Conservation (phyloP, 2,113 vertebrate species). For the Paradisaea rubra region DNA sequence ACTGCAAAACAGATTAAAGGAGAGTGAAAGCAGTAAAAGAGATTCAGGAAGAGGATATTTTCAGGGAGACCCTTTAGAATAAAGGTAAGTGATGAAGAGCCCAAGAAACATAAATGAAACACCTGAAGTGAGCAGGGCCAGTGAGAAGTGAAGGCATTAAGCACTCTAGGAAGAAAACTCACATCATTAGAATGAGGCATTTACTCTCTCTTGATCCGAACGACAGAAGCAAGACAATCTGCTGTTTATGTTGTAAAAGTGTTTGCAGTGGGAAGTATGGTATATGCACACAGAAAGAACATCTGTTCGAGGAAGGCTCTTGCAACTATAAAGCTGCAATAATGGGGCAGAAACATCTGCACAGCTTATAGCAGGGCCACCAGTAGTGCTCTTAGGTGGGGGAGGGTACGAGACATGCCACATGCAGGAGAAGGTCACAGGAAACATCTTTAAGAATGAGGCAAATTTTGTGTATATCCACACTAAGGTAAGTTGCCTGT, state of each 20-base stretch:
- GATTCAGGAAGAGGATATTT: not conserved
- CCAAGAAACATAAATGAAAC: not conserved
- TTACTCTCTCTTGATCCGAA: slow-evolving; percentile 15
- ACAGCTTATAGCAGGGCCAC: slow-evolving; percentile 39
- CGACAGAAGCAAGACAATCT: slow-evolving; percentile 59
- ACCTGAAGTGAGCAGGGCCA: not conserved
- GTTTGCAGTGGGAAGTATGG: slow-evolving; percentile 47
- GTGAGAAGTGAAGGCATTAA: not conserved
- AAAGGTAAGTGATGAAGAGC: not conserved
- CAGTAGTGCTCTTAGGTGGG: not conserved
- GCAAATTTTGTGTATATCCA: not conserved
- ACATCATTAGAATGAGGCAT: slow-evolving; percentile 34
- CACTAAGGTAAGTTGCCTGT: not conserved
- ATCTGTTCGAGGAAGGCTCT: slow-evolving; percentile 39
- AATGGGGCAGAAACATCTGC: slow-evolving; percentile 56
- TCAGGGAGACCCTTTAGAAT: not conserved
- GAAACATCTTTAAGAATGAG: not conserved
- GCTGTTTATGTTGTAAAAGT: slow-evolving; percentile 63
- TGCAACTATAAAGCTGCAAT: slow-evolving; percentile 56
- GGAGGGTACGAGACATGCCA: not conserved
- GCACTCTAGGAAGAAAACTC: not conserved
- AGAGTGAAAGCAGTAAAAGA: not conserved
- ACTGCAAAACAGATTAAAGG: not conserved
- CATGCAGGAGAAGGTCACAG: not conserved
- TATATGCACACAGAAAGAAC: slow-evolving; percentile 46